Evolutionary conservation across 2,113 vertebrate genomes (phyloP).

Genomic region (Alethe diademata): DNA sequence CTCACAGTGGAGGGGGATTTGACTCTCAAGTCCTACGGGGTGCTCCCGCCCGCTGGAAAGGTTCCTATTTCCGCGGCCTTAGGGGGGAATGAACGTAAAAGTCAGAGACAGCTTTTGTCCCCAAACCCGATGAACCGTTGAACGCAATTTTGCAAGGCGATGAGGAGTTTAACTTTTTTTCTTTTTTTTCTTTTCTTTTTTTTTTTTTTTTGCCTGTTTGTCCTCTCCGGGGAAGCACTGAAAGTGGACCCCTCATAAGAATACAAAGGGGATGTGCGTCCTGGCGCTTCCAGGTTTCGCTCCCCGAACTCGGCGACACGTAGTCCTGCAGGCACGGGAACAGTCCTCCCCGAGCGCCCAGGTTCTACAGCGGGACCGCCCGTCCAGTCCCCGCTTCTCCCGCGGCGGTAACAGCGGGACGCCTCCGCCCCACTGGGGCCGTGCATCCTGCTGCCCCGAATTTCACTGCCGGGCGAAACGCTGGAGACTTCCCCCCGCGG

Average conservation of each 20-base stretch:
- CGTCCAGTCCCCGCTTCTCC: neutral
- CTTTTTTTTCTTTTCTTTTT: neutral
- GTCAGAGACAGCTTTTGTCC: constrained; percentile 18
- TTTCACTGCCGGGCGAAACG: neutral
- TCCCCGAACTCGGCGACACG: neutral
- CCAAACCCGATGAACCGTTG: neutral
- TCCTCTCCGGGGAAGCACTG: neutral
- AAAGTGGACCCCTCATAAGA: constrained; percentile 16
- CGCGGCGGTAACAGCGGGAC: neutral
- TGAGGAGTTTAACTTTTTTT: neutral
- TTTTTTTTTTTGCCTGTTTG: neutral
- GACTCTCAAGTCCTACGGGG: neutral
- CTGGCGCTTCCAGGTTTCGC: constrained; percentile 41
- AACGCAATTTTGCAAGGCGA: neutral
- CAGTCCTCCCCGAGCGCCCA: neutral
- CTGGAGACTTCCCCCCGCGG: neutral
- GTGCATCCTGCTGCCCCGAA: neutral
- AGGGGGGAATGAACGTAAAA: constrained; percentile 41
- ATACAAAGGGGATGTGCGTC: constrained; percentile 10
- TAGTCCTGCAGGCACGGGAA: neutral
- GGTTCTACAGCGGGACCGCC: neutral
- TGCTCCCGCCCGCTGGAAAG: neutral
- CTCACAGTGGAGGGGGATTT: constrained; percentile 34
- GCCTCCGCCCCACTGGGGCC: neutral
- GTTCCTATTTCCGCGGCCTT: neutral